Evolutionary conservation across 2,113 vertebrate genomes (phyloP), one percentile per base, ranked within the genome.

Genomic region (Prinia subflava): DNA sequence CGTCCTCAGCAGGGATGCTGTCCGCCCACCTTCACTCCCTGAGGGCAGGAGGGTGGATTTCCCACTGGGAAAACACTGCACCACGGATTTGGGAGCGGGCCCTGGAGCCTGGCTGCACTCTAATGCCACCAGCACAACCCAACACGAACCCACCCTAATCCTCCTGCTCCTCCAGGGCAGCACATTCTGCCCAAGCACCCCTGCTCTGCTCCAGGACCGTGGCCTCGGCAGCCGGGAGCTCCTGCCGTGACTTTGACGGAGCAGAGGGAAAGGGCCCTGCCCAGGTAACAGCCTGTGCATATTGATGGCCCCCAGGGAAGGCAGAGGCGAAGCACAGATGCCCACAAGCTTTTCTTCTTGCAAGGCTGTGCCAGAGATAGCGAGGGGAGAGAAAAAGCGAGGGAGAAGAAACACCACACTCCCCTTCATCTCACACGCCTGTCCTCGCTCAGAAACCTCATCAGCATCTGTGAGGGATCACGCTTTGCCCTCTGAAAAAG

Each of bases 31-130:
- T 25, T 28, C 30, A 2, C 53, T 52, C 63, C 7, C 6, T 3
- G 37, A 35, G 7, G 57, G 60, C 76, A 39, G 15, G 15, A n/a
- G 2, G 5, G 8, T 2, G 53, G 44, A 59, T 21, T 77, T 88
- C 50, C 59, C 9, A 6, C n/a, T 10, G 59, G 52, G 47, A 63
- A 68, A 78, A 70, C 1, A 7, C 8, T 3, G 12, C 52, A 18
- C 15, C 23, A 5, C 0, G 0, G 15, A 5, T 44, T n/a, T 17
- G 35, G 49, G 64, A 67, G 31, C 0, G 0, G 50, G 19, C 42
- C 18, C 65, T 13, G 44, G 28, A 44, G 74, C 57, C 62, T 8
- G 2, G 31, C 74, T 78, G 57, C 49, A 9, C 57, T 42, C 24
- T 1, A 19, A 53, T 0, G 0, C 39, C 27, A 3, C 42, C 22